Base-by-base conservation (phyloP, 2,797 vertebrate genomes). In the Triplophysa yarkandensis region DNA sequence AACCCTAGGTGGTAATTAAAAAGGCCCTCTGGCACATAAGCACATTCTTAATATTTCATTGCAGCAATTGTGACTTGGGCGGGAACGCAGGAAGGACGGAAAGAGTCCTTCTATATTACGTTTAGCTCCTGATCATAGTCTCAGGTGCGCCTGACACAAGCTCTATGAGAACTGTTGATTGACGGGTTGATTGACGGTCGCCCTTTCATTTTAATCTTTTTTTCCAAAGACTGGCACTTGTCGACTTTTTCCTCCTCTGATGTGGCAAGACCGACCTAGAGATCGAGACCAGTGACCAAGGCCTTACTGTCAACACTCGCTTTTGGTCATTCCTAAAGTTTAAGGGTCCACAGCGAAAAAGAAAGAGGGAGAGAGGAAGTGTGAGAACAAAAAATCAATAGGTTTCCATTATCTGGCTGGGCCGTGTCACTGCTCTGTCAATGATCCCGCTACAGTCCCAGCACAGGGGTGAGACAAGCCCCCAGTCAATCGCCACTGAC, bases 321-420 rank as follows among this genome's bases (percentile, higher is more conserved):
- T 92, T 86, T 69, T n/a, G 84, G 91, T 93, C 90, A 89, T 93
- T 94, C 90, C 87, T 88, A 74, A 82, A 70, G 61, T 61, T 63
- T 52, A 36, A 28, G 60, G 62, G 30, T 39, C 70, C 52, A 65
- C 63, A 58, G 34, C 68, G 61, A 61, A 54, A 70, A 61, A 63
- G 57, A 68, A 60, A 63, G 50, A 71, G 70, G 54, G 66, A 61
- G 72, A 75, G 71, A 68, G 70, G 13, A 73, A 67, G 57, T 80
- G 74, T 78, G 74, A 72, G 60, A 74, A 68, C 73, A 83, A 87
- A 93, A 96, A 98, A 98, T 99, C 97, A 95, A 98, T 99, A 96
- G 90, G 94, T 96, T 97, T 98, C 96, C 95, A 98, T 98, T 98
- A 98, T 96, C 91, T 89, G 94, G 91, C 96, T 92, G 87, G 91